Evolutionary conservation across 2,888 invertebrate species (phyloP).

Genomic region (Spisula subtruncata): DNA sequence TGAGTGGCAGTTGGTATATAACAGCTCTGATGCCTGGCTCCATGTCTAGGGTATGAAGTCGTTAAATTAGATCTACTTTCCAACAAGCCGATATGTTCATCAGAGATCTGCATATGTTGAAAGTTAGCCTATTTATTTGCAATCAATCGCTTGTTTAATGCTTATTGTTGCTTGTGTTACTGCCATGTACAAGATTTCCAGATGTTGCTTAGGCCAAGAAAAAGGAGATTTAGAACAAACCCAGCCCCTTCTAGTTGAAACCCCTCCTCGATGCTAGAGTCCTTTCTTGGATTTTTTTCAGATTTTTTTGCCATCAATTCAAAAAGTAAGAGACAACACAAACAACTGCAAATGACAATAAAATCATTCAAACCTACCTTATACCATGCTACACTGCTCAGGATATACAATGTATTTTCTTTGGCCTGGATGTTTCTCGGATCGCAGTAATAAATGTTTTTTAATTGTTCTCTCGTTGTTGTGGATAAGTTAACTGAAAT

Average conservation of each 20-base stretch:
- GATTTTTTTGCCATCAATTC: too few species aligned
- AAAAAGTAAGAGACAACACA: too few species aligned
- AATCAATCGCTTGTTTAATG: conserved; percentile 17
- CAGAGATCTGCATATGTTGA: conserved; percentile 13
- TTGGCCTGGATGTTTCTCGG: too few species aligned
- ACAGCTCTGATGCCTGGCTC: background rate
- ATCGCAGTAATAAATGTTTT: background rate
- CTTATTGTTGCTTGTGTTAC: conserved; percentile 12
- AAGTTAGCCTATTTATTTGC: conserved; percentile 20
- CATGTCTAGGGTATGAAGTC: conserved; percentile 7
- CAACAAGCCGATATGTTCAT: conserved; percentile 12
- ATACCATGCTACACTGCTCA: too few species aligned
- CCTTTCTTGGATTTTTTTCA: too few species aligned
- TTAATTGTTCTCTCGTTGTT: background rate
- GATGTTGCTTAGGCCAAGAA: background rate
- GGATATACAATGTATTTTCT: too few species aligned
- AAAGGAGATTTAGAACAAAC: too few species aligned
- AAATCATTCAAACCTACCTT: too few species aligned
- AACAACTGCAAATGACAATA: too few species aligned
- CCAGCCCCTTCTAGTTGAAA: too few species aligned
- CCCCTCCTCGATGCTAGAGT: too few species aligned
- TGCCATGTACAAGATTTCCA: background rate
- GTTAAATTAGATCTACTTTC: conserved; percentile 3
- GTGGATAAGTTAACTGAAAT: background rate
- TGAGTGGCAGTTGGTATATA: background rate